Conservation (phyloP, 2,888 invertebrate genomes). For the Ecliptopera silaceata region DNA sequence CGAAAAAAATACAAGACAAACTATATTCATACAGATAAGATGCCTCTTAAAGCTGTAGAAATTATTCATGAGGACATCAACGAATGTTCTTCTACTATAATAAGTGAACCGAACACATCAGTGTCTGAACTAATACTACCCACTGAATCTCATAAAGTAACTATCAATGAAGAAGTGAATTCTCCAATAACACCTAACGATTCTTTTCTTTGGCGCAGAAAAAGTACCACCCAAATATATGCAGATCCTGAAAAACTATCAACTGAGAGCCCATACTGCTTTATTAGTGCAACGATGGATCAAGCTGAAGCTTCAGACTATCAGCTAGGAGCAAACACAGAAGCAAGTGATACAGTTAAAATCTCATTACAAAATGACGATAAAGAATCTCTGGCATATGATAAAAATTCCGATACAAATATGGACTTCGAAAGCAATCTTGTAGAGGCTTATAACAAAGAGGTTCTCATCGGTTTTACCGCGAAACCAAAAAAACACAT, state of each 20-base stretch:
- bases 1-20: conserved; percentile 74
- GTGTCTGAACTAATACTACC: conserved; percentile 20
- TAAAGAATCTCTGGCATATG: conserved; percentile 52
- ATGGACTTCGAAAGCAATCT: conserved; percentile 75
- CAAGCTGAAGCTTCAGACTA: conserved; percentile 35
- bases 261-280: conserved; percentile 65
- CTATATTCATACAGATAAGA: conserved; percentile 73
- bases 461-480: conserved; percentile 66
- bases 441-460: conserved; percentile 74
- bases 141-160: conserved; percentile 42
- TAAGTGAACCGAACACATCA: conserved; percentile 28
- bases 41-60: conserved; percentile 72
- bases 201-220: conserved; percentile 86
- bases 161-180: conserved; percentile 57
- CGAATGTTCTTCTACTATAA: conserved; percentile 45
- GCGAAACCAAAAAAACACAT: conserved; percentile 55
- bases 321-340: conserved; percentile 35
- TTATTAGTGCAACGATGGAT: conserved; percentile 59
- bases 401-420: conserved; percentile 48
- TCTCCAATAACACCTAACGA: conserved; percentile 83
- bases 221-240: conserved; percentile 69
- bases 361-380: conserved; percentile 39
- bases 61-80: conserved; percentile 74
- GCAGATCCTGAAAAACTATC: conserved; percentile 64
- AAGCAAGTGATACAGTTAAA: conserved; percentile 47